Base-by-base conservation (phyloP, 1,140 invertebrate species). In the Acromyrmex charruanus region DNA sequence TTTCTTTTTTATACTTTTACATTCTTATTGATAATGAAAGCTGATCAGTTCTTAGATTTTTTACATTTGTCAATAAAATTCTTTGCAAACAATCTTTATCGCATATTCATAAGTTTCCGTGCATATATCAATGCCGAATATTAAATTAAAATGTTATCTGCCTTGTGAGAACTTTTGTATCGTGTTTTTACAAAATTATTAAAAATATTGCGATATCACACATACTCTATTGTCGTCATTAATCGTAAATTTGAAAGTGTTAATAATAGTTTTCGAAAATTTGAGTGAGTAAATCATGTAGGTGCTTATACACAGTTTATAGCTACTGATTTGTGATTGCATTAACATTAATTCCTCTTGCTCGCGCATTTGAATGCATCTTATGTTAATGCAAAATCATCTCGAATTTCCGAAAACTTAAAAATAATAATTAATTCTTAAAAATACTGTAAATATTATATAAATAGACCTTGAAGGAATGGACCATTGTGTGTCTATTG, bases 51-150 rank as follows among this genome's bases (percentile, higher is more conserved):
- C 21, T 80, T 69, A 80, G 63, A 90, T 81, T 72, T 90, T 92
- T 92, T 92, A 92, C 87, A 92, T 89, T 92, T 92, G 58, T 90
- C 85, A 93, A 92, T 91, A 91, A 90, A 92, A 91, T 77, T 82
- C 51, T 81, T 77, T 90, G 72, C 87, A 89, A 91, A 77, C 74
- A 85, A 25, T 75, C 58, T 77, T 61, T 66, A 75, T 35, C 59
- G 79, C 72, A 77, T 90, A 74, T 71, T 82, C 82, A 63, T 84
- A 80, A 66, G 35, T 88, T 87, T 80, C 75, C 55, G 21, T 87
- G 71, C 68, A 75, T 53, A 68, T 79, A 31, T 61, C 25, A 21
- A 75, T 58, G 53, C 28, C 53, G n/a, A 35, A 55, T 86, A 69
- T 90, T 69, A 77, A 89, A 82, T 86, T 75, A 35, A 68, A 75